Conservation (phyloP, 2,888 invertebrate genomes). For the Lathronympha strigana region DNA sequence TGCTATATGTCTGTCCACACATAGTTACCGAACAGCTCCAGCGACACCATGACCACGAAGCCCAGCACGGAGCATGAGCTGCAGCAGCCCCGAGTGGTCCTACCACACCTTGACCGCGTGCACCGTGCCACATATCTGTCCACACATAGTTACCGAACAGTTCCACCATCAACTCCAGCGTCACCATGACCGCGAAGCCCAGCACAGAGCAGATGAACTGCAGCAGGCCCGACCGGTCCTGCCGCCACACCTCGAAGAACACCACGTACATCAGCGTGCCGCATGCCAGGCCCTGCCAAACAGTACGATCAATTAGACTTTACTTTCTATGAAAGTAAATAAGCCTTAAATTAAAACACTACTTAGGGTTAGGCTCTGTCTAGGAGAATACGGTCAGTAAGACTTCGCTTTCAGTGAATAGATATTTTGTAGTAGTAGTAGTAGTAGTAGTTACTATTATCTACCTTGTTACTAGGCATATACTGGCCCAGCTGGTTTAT, state of each 20-base stretch:
- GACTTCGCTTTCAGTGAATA: no score
- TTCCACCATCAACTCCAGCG: conserved; percentile 54
- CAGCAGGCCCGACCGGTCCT: conserved; percentile 82
- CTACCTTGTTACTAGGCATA: no score
- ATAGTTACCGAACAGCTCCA: conserved; percentile 51
- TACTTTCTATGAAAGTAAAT: no score
- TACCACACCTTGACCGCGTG: conserved; percentile 94
- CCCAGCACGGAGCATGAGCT: conserved; percentile 88
- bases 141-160: conserved; percentile 9
- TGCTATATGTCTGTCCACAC: no score
- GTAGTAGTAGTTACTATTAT: no score
- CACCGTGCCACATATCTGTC: conserved; percentile 95
- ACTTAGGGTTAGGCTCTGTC: no score
- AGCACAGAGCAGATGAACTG: conserved; percentile 87
- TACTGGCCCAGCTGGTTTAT: no score
- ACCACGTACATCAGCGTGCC: conserved; percentile 98
- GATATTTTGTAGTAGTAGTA: no score
- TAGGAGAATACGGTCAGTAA: no score
- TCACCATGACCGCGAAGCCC: conserved; percentile 88
- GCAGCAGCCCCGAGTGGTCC: conserved; percentile 83
- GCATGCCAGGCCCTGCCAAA: conserved; percentile 90
- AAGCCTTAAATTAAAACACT: no score
- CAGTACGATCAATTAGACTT: no score
- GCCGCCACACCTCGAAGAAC: conserved; percentile 94
- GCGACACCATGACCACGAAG: conserved; percentile 85